A percentile compares a stretch with the other conserved stretches of the same genome.
Evolutionary conservation across 2,113 vertebrate species (phyloP).

Genomic region (Sus scrofa): T2T-Sscrofa CM000827.6:50628001-50628500

Average conservation of each 20-base stretch:
- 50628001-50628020: no score
- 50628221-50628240: neutral
- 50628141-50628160: no score
- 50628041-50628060: no score
- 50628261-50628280: neutral
- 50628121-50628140: no score
- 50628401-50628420: neutral
- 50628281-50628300: neutral
- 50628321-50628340: no score
- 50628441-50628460: neutral
- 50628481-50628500: neutral
- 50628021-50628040: no score
- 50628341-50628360: neutral
- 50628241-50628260: neutral
- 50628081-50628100: no score
- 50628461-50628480: neutral
- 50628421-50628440: neutral
- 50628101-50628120: no score
- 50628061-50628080: no score
- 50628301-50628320: neutral
- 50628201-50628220: neutral
- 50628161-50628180: no score
- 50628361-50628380: neutral
- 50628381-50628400: neutral
- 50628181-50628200: neutral